Evolutionary conservation across 2,888 invertebrate species (phyloP), one percentile per base, ranked within the genome.

Genomic region (Clivina fossor): DNA sequence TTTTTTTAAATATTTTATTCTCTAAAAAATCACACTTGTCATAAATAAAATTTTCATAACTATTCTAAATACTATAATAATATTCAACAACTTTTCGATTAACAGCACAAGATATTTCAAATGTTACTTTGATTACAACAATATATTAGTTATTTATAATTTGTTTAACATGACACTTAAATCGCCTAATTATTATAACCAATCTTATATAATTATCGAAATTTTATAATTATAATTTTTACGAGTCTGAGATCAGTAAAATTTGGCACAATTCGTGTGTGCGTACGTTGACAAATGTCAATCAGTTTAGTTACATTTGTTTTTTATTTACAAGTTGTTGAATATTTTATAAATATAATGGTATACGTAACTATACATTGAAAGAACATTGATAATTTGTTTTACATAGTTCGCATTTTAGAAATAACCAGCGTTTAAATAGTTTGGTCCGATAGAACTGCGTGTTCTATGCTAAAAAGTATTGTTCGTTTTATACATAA

Each of bases 381-480:
- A 53, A 44, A 53, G 33, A 53, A 53, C 53, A 53, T 53, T 19
- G 13, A 53, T 11, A 28, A 44, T 22, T n/a, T n/a, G n/a, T n/a
- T n/a, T 24, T 53, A 53, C 44, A 44, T 41, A 53, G 44, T 37
- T 43, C 41, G 22, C 11, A 19, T 43, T 53, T 43, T 53, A 32
- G 22, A 51, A 44, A 30, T 44, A 44, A 35, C 44, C 28, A 53
- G 15, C n/a, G n/a, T 22, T 53, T 53, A 41, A 44, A 18, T 53
- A 44, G 24, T 53, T 53, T 53, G 53, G 53, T 53, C 53, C 53
- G 53, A 44, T 44, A 53, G 53, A 53, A 53, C 53, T 53, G 53
- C n/a, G n/a, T 53, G 53, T 53, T 53, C 53, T 53, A 53, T 44
- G 24, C 53, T 53, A 53, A 33, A 33, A 30, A 41, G 30, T 50